Percentiles rank a stretch among this genome's conserved stretches.
phyloP scores from a whole-genome alignment of 2,888 invertebrate genomes.

The Melinopterus prodromus region DNA sequence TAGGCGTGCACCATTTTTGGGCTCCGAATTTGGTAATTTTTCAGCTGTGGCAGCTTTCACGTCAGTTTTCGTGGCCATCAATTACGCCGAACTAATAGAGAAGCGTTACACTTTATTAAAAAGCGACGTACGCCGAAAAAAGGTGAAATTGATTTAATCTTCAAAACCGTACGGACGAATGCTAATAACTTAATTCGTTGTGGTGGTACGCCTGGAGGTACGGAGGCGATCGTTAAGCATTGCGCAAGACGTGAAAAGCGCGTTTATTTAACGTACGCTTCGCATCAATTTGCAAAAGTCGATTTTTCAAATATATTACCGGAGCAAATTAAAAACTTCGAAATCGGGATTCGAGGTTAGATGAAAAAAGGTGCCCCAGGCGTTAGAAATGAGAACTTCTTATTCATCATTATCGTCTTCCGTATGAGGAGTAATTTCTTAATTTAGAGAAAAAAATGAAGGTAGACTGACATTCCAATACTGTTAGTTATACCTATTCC shows the following conservation, averaged over 20 bases:
- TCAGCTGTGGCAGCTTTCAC: slow-evolving; percentile 4
- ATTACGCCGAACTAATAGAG: neutral
- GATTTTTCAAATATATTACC: neutral
- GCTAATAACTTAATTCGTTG: neutral
- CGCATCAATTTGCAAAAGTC: neutral
- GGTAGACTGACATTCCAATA: neutral
- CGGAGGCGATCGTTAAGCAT: neutral
- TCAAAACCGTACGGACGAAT: neutral
- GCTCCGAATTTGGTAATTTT: neutral
- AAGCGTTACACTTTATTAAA: slow-evolving; percentile 4
- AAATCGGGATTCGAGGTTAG: neutral
- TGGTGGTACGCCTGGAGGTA: neutral
- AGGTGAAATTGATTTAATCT: neutral
- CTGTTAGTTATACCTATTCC: neutral
- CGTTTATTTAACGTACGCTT: neutral
- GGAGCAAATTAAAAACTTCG: neutral
- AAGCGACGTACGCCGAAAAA: neutral
- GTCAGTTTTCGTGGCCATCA: neutral
- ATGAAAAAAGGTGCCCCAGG: neutral
- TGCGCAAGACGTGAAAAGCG: neutral
- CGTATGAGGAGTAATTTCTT: slow-evolving; percentile 4
- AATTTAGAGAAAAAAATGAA: neutral
- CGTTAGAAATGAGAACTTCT: neutral
- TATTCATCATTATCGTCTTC: neutral
- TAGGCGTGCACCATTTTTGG: neutral